Conservation (phyloP, 2,113 vertebrate genomes). For the Heterotis niloticus region DNA sequence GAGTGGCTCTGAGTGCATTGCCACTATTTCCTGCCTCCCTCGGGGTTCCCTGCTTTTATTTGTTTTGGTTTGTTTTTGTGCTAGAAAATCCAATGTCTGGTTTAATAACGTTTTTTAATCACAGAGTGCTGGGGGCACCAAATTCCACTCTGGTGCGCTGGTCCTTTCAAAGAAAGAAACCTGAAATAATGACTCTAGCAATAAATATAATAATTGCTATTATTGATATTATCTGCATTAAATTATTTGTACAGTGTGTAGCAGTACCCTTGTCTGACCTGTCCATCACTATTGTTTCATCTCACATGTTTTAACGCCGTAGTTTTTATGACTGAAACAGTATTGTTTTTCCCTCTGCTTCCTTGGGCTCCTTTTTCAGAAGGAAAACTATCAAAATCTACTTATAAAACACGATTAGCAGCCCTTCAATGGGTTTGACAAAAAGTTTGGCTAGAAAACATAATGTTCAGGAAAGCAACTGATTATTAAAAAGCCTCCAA, state of each 20-base stretch:
- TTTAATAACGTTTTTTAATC: conserved; percentile 70
- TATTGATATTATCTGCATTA: conserved; percentile 48
- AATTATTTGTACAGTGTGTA: conserved; percentile 14
- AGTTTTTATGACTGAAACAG: conserved; percentile 31
- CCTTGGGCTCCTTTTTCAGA: background rate
- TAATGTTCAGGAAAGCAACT: conserved; percentile 41
- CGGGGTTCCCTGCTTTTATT: conserved; percentile 54
- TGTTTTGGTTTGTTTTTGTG: conserved; percentile 46
- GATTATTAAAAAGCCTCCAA: conserved; percentile 50
- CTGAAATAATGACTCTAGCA: conserved; percentile 23
- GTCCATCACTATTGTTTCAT: conserved; percentile 31
- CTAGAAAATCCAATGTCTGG: conserved; percentile 52
- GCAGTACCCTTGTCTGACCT: conserved; percentile 26
- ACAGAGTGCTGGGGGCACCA: conserved; percentile 51
- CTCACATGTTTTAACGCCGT: conserved; percentile 52
- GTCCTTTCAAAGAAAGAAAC: conserved; percentile 55
- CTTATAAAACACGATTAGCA: conserved; percentile 32
- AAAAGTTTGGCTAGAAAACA: conserved; percentile 39
- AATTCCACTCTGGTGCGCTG: conserved; percentile 52
- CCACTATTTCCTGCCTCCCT: conserved; percentile 33
- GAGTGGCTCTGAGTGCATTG: conserved; percentile 21
- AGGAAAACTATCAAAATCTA: conserved; percentile 34
- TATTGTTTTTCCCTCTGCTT: conserved; percentile 28
- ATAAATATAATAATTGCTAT: conserved; percentile 43
- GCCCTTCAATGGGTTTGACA: conserved; percentile 27